These are phyloP conservation scores for Orientallactaga sibirica DNA, from an alignment of 2,797 vertebrate species.

Conservation along the genomic window DNA sequence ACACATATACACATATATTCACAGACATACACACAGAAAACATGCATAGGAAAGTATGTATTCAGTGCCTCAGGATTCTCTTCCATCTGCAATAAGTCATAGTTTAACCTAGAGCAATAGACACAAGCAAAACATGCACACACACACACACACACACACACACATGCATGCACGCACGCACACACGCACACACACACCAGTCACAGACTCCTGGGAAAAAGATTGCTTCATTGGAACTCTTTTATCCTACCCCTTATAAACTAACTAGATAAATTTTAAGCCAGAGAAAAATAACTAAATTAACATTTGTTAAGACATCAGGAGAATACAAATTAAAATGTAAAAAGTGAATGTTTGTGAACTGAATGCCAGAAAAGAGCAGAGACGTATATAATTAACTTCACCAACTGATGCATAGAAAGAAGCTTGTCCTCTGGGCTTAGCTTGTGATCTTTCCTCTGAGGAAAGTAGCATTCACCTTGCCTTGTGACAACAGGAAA, in stretches of 20 bases:
- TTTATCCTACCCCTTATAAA: conserved; percentile 1
- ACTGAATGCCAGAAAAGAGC: neutral
- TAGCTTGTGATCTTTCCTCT: neutral
- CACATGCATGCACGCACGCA: neutral
- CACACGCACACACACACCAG: neutral
- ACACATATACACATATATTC: too few relatives aligned
- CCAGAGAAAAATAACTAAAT: neutral
- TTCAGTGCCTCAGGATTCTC: neutral
- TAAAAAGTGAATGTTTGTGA: conserved; percentile 2
- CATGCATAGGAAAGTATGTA: neutral
- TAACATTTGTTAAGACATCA: conserved; percentile 37
- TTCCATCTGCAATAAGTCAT: neutral
- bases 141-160: neutral
- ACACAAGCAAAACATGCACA: neutral
- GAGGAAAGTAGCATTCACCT: neutral
- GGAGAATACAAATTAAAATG: conserved; percentile 10
- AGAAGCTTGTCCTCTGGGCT: neutral
- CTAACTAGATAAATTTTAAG: conserved; percentile 18
- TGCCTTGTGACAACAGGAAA: conserved; percentile 8
- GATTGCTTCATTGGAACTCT: neutral
- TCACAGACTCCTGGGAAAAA: neutral
- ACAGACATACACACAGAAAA: too few relatives aligned
- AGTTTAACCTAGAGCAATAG: neutral
- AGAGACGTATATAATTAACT: neutral
- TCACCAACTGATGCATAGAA: neutral